Conservation (phyloP, 2,888 invertebrate species). For the Crocallis elinguaria region DNA sequence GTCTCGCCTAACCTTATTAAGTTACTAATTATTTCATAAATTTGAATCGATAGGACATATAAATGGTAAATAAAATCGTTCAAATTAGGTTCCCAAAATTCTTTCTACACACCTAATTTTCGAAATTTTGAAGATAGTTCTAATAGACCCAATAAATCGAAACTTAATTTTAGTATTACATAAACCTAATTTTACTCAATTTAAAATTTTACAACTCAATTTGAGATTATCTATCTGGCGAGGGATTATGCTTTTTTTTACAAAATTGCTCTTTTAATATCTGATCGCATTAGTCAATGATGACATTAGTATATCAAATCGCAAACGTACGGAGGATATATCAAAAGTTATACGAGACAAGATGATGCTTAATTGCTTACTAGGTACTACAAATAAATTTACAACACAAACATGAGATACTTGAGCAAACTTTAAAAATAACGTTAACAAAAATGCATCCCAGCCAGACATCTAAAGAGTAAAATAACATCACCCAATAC, state of each 20-base stretch:
- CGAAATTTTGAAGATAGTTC: slow-evolving; percentile 64
- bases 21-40: slow-evolving; percentile 84
- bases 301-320: slow-evolving; percentile 7
- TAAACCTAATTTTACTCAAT: slow-evolving; percentile 46
- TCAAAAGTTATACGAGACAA: slow-evolving; percentile 51
- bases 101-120: slow-evolving; percentile 69
- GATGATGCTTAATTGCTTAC: slow-evolving; percentile 62
- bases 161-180: slow-evolving; percentile 59
- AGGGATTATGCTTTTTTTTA: slow-evolving; percentile 53
- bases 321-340: slow-evolving; percentile 15
- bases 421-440: slow-evolving; percentile 76
- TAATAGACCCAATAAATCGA: slow-evolving; percentile 67
- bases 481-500: slow-evolving; percentile 60
- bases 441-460: slow-evolving; percentile 68
- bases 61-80: slow-evolving; percentile 79
- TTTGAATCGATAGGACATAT: slow-evolving; percentile 82
- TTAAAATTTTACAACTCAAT: slow-evolving; percentile 62
- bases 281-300: slow-evolving; percentile 1
- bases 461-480: slow-evolving; percentile 72
- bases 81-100: slow-evolving; percentile 68
- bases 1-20: slow-evolving; percentile 85
- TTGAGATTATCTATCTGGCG: slow-evolving; percentile 70
- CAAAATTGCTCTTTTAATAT: slow-evolving; percentile 36
- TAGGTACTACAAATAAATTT: slow-evolving; percentile 68
- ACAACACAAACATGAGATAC: slow-evolving; percentile 67